These are phyloP conservation scores for Psilanteris sp. DNA, from an alignment of 1,140 invertebrate genomes.

Conservation along the genomic window DNA sequence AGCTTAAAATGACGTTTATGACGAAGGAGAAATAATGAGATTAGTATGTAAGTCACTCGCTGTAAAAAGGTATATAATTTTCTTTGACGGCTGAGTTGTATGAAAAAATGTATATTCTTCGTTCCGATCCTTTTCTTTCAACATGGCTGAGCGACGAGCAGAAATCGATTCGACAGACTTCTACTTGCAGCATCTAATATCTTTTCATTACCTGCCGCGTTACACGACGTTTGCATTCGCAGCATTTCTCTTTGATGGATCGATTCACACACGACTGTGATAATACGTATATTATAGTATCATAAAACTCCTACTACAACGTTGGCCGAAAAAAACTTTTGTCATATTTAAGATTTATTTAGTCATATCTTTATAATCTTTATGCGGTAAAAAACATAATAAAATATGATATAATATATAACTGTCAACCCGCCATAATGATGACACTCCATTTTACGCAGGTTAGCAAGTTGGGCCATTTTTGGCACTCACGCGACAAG, in stretches of 20 bases:
- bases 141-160: slow-evolving; percentile 16
- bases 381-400: slow-evolving; percentile 1
- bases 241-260: slow-evolving; percentile 59
- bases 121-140: slow-evolving; percentile 22
- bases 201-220: slow-evolving; percentile 50
- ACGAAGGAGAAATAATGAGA: slow-evolving; percentile 5
- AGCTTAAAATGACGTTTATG: slow-evolving; percentile 2
- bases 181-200: slow-evolving; percentile 45
- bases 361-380: background rate
- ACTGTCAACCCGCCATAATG: too few species aligned
- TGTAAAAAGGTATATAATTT: slow-evolving; percentile 24
- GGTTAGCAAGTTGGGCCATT: too few species aligned
- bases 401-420: too few species aligned
- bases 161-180: slow-evolving; percentile 45
- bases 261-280: slow-evolving; percentile 42
- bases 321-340: slow-evolving; percentile 5
- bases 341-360: slow-evolving; percentile 16
- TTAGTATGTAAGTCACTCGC: slow-evolving; percentile 4
- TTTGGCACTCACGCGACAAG: too few species aligned
- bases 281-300: slow-evolving; percentile 22
- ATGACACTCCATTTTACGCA: too few species aligned
- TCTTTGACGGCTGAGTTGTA: background rate
- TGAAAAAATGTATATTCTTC: slow-evolving; percentile 18
- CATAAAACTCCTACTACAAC: slow-evolving; percentile 15
- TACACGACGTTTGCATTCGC: slow-evolving; percentile 55